Base-by-base conservation (phyloP, 2,797 vertebrate genomes). In the Garrulus glandarius region DNA sequence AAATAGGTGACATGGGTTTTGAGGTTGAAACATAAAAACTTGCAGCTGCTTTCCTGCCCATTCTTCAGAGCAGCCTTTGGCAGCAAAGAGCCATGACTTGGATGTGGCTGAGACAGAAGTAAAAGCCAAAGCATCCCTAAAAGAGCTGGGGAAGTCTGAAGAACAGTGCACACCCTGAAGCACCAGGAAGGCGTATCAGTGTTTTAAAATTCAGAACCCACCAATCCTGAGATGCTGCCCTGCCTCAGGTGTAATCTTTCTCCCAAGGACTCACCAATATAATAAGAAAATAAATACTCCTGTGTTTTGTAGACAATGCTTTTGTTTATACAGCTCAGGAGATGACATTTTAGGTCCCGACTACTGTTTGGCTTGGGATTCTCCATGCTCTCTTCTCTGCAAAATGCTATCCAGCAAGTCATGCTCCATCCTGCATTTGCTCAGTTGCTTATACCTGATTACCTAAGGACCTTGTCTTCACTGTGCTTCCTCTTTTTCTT, bases 31-130 rank as follows among this genome's bases (percentile, higher is more conserved):
- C 34, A 24, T 2, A 79, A 71, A 76, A 89, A 44, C 16, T 44
- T 91, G 68, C 60, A 93, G 87, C 71, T 94, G 87, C 44, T 92
- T 87, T 93, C 75, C 84, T 91, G 81, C n/a, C 44, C 6, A 5
- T 82, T 94, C 50, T 86, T 93, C 63, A 90, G 69, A 86, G 34
- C 29, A 5, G 4, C 24, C 53, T 93, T 71, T 75, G 46, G 44
- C 44, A 94, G 22, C 21, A 32, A 2, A 46, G 44, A 74, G 46
- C 34, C 17, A 14, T 1, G 10, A 43, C 17, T 29, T 83, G 56
- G 44, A 79, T 22, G 19, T 49, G 39, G 9, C 34, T 83, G 41
- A 60, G 68, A 83, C 14, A 68, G 37, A 74, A 63, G 9, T 16
- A 30, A 77, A 79, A 85, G 52, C 6, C 57, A 57, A 72, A 87